phyloP scores from a whole-genome alignment of 2,888 invertebrate genomes.

The Phasia obesa region DNA sequence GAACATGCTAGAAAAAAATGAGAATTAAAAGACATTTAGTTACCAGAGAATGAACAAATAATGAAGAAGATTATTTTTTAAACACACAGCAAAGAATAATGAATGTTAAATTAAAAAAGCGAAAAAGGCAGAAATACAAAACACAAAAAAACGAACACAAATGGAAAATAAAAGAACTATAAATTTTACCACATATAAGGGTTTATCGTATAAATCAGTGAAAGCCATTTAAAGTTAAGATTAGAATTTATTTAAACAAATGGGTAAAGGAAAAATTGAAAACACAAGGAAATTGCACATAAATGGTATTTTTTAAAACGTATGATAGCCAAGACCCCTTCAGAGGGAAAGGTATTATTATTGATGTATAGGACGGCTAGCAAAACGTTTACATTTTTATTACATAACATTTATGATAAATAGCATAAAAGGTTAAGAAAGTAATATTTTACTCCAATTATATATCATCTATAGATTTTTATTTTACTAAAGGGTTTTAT shows the following conservation, averaged over 20 bases:
- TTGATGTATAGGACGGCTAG: too few relatives aligned
- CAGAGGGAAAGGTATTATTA: too few relatives aligned
- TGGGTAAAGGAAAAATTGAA: constrained; percentile 28
- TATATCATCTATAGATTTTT: too few relatives aligned
- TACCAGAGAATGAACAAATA: constrained; percentile 68
- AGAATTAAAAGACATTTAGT: constrained; percentile 69
- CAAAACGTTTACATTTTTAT: too few relatives aligned
- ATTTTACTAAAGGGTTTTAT: too few relatives aligned
- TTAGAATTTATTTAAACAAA: constrained; percentile 58
- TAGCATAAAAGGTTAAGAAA: too few relatives aligned
- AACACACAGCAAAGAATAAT: constrained; percentile 63
- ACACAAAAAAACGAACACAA: constrained; percentile 14
- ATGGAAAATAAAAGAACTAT: constrained; percentile 40
- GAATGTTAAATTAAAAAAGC: constrained; percentile 55
- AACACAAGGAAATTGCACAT: background rate
- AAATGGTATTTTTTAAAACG: background rate
- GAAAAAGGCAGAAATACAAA: constrained; percentile 28
- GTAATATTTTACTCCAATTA: too few relatives aligned
- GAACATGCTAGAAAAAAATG: constrained; percentile 28
- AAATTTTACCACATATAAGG: constrained; percentile 60
- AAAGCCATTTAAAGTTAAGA: constrained; percentile 57
- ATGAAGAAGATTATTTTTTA: constrained; percentile 69
- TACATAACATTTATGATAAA: too few relatives aligned
- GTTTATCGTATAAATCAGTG: constrained; percentile 60
- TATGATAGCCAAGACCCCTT: background rate